Evolutionary conservation across 2,113 vertebrate genomes (phyloP).

Genomic region (Chloroceryle aenea): DNA sequence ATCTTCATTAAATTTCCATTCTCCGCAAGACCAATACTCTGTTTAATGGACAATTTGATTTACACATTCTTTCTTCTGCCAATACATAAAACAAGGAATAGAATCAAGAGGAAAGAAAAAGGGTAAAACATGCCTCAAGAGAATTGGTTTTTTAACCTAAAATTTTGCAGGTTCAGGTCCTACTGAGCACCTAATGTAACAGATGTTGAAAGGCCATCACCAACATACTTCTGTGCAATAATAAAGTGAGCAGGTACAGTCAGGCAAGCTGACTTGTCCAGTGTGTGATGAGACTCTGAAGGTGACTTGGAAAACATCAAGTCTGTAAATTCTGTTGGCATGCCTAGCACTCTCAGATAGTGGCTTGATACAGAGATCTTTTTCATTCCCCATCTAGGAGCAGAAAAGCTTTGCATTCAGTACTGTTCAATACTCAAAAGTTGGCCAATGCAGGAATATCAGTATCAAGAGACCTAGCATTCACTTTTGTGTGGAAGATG

Average conservation of each 20-base stretch:
- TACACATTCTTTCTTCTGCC: neutral
- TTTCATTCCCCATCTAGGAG: neutral
- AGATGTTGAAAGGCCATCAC: rapidly evolving
- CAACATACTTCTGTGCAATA: neutral
- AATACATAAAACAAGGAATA: neutral
- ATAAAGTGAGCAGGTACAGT: neutral
- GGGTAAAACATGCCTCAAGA: neutral
- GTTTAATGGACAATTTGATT: neutral
- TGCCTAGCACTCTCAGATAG: neutral
- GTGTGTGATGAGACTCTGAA: neutral
- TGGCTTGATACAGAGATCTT: neutral
- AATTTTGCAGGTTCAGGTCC: neutral
- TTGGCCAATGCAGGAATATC: neutral
- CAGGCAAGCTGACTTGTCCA: neutral
- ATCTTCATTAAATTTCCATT: neutral
- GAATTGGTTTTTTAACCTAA: neutral
- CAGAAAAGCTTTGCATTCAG: neutral
- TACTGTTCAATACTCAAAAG: neutral
- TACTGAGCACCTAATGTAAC: neutral
- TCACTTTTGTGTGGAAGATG: neutral
- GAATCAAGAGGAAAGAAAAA: neutral
- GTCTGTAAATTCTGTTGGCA: neutral
- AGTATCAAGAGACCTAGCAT: neutral
- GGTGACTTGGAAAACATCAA: neutral
- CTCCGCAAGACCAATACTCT: neutral